Evolutionary conservation across 2,888 invertebrate species (phyloP), one percentile per base, ranked within the genome.

Genomic region (Drosophila aldrichi): DNA sequence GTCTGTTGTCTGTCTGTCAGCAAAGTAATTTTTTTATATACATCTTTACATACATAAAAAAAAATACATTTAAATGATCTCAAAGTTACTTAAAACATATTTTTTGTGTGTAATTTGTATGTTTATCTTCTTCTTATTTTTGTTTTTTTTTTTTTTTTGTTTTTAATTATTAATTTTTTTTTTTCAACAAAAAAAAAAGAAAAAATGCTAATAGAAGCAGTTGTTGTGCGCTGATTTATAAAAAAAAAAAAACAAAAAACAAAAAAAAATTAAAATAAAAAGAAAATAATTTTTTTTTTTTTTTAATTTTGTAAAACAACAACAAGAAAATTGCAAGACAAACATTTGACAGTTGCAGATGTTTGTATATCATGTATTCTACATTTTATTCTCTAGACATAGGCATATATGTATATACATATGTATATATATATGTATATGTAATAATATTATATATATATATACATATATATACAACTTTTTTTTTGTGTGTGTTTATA

Each of bases 11-110:
- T 38, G 43, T n/a, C 44, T 66, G 41, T 67, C 55, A 46, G 34
- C 36, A 22, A 29, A 56, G 54, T 61, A 59, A 67, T 63, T 70
- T 61, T 64, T 61, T 52, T 64, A 48, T 40, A 65, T 75, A 68
- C 68, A 71, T 77, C 79, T 80, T 79, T 80, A 80, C 72, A 88
- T 76, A 66, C 76, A 82, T 77, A 48, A 67, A 73, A 61, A 77
- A 75, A 88, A 80, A 85, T 77, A 88, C 87, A 86, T 89, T 88
- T 82, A 84, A 90, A 85, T 85, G 81, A 89, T 90, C 90, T 89
- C 87, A 87, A 87, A 76, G 89, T 89, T 88, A 87, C 82, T 84
- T 89, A 84, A 89, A 87, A 72, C 76, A 81, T 79, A 83, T 74
- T 86, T 81, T 85, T 81, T 82, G 79, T 81, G 77, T 84, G 82